phyloP scores from a whole-genome alignment of 2,888 invertebrate species.

The Conus canariensis region DNA sequence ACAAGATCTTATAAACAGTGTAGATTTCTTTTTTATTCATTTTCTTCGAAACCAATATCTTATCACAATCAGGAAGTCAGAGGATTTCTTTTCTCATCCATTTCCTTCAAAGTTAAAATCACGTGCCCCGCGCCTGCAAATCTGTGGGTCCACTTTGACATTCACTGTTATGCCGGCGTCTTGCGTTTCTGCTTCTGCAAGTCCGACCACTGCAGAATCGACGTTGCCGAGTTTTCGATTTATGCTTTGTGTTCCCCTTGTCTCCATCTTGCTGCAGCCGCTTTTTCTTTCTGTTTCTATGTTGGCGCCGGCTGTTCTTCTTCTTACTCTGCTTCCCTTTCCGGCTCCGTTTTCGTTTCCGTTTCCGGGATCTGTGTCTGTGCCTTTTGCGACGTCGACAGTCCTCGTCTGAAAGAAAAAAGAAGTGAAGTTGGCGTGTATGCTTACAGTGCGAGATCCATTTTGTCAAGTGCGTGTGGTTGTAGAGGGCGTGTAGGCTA shows the following conservation, averaged over 20 bases:
- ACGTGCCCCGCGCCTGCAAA: too few species aligned
- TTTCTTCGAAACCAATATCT: too few species aligned
- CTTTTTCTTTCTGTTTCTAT: not conserved
- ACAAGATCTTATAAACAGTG: too few species aligned
- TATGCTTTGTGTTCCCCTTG: not conserved
- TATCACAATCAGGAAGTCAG: not conserved
- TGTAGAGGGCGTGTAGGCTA: too few species aligned
- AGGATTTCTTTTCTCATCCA: not conserved
- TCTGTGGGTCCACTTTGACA: not conserved
- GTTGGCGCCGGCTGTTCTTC: constrained; percentile 15
- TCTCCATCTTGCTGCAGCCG: not conserved
- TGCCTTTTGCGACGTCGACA: constrained; percentile 37
- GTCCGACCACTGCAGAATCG: constrained; percentile 16
- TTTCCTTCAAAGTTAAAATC: not conserved
- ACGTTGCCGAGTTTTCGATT: constrained; percentile 19
- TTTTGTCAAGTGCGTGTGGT: too few species aligned
- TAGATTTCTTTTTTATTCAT: too few species aligned
- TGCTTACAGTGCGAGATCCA: too few species aligned
- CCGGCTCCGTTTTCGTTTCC: constrained; percentile 36
- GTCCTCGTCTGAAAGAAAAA: constrained; percentile 35
- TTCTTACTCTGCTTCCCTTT: constrained; percentile 30
- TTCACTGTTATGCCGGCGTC: not conserved
- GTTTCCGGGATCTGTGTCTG: constrained; percentile 31
- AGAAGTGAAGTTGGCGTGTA: not conserved
- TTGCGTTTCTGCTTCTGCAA: constrained; percentile 25